Evolutionary conservation across 2,113 vertebrate species (phyloP), one percentile per base, ranked within the genome.

Genomic region (Phaethornis superciliosus): DNA sequence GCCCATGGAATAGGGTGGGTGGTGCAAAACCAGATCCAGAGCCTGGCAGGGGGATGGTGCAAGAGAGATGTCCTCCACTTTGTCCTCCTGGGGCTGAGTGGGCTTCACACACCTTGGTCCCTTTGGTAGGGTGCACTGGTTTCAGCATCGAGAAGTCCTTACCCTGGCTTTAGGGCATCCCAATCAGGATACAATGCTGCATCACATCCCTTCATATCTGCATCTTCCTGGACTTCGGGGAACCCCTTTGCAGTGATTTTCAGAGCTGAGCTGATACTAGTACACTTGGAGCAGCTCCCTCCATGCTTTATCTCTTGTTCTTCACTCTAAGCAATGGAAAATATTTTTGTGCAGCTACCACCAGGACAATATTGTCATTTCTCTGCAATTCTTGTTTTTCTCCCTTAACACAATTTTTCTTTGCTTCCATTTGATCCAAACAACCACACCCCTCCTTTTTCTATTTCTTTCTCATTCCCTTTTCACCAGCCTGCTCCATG

Each of bases 171-270:
- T 71, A 44, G 46, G 49, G 21, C 30, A 30, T 33, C 26, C 10
- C 42, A 70, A 12, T 4, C 0, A 0, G 56, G 16, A 68, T 79
- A 68, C 0, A 0, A 28, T n/a, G 49, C 10, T 37, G n/a, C 32
- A 54, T 51, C 35, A 16, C 69, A 52, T 19, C 6, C 16, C 10
- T 59, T 85, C 14, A 22, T 37, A 7, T 28, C 54, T 55, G 56
- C 9, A 23, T 55, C 30, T 76, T 11, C 30, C 15, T 6, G 10
- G 8, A 17, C 35, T 64, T 44, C 2, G 2, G 58, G 23, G 24
- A 46, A 80, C 30, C 11, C 72, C 24, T 81, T 67, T 55, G 51
- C 15, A 59, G 37, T 6, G 68, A 12, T 83, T 91, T 77, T 77
- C 37, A 42, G 51, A 62, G 58, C 44, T 46, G n/a, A 76, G 8